Evolutionary conservation across 2,113 vertebrate genomes (phyloP).

Genomic region (Trogon surrucura): DNA sequence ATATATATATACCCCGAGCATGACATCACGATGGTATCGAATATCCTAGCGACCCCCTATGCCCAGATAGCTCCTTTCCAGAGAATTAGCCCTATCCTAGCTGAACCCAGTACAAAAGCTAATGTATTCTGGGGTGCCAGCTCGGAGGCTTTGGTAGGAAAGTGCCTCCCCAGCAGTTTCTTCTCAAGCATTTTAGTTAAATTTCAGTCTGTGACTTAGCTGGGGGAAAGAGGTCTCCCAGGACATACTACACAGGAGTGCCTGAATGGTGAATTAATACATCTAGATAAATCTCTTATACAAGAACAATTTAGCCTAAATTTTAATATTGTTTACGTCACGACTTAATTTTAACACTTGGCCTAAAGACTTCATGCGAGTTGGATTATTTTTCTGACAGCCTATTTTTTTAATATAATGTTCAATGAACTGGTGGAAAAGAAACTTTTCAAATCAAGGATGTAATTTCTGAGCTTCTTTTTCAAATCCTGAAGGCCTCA

Average conservation of each 20-base stretch:
- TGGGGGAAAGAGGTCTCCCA: neutral
- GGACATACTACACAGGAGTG: neutral
- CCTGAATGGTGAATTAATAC: neutral
- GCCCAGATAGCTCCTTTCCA: no score
- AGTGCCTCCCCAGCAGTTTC: neutral
- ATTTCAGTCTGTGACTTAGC: neutral
- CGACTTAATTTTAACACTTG: slow-evolving; percentile 34
- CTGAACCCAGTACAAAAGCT: no score
- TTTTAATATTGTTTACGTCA: neutral
- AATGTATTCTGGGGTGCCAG: neutral
- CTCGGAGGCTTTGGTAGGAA: neutral
- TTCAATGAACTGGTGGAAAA: neutral
- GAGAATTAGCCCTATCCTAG: no score
- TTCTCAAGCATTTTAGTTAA: neutral
- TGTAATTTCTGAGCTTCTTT: neutral
- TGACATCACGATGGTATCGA: no score
- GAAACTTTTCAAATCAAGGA: neutral
- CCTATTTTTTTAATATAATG: neutral
- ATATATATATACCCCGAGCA: no score
- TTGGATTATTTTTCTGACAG: neutral
- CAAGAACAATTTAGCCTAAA: neutral
- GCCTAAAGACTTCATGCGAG: neutral
- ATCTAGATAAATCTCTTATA: neutral
- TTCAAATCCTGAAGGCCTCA: neutral
- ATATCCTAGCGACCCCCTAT: no score